Evolutionary conservation across 2,888 invertebrate species (phyloP), one percentile per base, ranked within the genome.

Genomic region (Andrena chrysosceles): DNA sequence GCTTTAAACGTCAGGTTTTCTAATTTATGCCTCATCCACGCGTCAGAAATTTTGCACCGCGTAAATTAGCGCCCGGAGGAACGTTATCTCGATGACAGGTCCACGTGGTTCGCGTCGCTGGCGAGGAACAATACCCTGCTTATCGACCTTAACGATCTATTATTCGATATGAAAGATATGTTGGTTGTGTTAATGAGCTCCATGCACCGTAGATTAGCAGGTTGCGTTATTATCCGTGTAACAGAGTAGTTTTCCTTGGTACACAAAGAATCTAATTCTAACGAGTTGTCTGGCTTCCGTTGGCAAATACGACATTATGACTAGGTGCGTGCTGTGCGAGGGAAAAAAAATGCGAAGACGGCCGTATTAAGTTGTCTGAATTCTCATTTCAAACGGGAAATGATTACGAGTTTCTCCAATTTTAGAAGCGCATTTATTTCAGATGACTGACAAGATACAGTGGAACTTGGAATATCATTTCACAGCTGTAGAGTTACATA

Each of bases 101-200:
- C 70, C 70, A 79, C 79, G 79, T 71, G 74, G 73, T 48, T 42
- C 59, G 33, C 73, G 52, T 60, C 26, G 67, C n/a, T 62, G 54
- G 8, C 42, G 64, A n/a, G 74, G 70, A 81, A 81, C 81, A 81
- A 82, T 82, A 66, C 13, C 13, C 26, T 54, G 75, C 66, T 81
- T 81, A 81, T 82, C 81, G 66, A 33, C 70, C 81, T 70, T 81
- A 81, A 82, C 81, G 81, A 82, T 82, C 81, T 81, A 74, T 82
- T 82, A 82, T 82, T 69, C 81, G 35, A 64, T 66, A 35, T 54
- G 69, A 66, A 75, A 64, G 75, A 73, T 74, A 42, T 80, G 66
- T 66, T 74, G 81, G 64, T 54, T 59, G 69, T 67, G 62, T 81
- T 81, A 81, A 82, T 48, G 69, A 81, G 74, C 74, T 59, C 26